Base-by-base conservation (phyloP, 2,888 invertebrate species). In the Drosophila atripex region DNA sequence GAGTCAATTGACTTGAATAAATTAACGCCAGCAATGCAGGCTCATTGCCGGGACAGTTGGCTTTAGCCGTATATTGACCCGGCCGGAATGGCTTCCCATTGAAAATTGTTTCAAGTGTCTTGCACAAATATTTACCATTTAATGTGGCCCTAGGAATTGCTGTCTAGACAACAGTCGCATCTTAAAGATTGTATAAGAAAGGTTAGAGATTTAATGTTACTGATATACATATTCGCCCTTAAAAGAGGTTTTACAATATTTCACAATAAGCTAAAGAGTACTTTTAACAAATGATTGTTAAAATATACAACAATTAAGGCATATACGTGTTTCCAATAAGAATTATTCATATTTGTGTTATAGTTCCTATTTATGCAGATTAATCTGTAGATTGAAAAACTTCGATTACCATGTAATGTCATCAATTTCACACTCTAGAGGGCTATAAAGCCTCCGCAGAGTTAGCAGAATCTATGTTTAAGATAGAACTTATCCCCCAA, bases 1-100 rank as follows among this genome's bases (percentile, higher is more conserved):
- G 73, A 79, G 83, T 82, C 85, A 85, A 85, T 82, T 85, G 73
- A 69, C 73, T 79, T 85, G 82, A 83, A 83, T 83, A 83, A 83
- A 85, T 83, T 83, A 82, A 70, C 76, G 73, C 59, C 66, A 50
- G 52, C 35, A 60, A 65, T 84, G 85, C 77, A 80, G 39, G 80
- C 69, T 59, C 59, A 68, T 39, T 41, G 25, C 11, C 45, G 39
- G 60, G 53, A 39, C 69, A 59, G 59, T 59, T 50, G 59, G 59
- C 69, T 51, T 70, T 54, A 70, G 45, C 45, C 43, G 65, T 64
- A 35, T 49, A 54, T 64, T 54, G 65, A 54, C 55, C 65, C 43
- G 52, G 18, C 11, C 47, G 14, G 21, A 21, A 43, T 11, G 12
- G 12, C 21, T 8, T 43, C 14, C 38, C 39, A 32, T 51, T 47